A percentile compares a stretch with the other conserved stretches of the same genome.
phyloP scores from a whole-genome alignment of 2,113 vertebrate genomes.

The Acinonyx jubatus region DNA sequence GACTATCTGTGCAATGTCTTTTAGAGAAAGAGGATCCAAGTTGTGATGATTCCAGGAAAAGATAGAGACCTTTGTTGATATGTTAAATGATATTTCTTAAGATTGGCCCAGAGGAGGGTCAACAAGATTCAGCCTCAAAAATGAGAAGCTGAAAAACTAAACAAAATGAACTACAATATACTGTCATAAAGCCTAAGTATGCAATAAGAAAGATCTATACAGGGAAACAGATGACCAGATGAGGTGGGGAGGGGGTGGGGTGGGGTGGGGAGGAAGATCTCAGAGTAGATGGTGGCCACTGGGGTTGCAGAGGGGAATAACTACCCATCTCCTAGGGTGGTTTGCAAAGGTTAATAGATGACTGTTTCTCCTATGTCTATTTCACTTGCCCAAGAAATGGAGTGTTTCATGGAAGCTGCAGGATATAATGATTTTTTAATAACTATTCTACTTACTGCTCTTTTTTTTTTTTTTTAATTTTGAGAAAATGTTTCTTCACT shows the following conservation, averaged over 20 bases:
- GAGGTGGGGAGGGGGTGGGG: not conserved
- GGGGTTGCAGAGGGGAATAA: no score
- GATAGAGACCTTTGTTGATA: not conserved
- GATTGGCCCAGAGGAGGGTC: not conserved
- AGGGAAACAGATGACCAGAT: not conserved
- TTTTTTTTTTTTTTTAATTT: no score
- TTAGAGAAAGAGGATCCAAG: not conserved
- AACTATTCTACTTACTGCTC: not conserved
- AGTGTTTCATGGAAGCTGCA: not conserved
- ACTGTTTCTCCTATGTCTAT: not conserved
- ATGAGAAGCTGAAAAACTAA: not conserved
- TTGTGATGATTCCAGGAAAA: not conserved
- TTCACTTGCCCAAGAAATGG: not conserved
- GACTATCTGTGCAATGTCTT: not conserved
- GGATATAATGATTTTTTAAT: not conserved
- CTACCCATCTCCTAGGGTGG: not conserved
- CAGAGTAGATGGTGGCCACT: not conserved
- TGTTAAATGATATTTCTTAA: not conserved
- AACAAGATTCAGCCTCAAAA: not conserved
- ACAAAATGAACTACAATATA: not conserved
- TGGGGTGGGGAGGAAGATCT: not conserved
- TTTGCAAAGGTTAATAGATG: not conserved
- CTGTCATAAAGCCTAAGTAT: not conserved
- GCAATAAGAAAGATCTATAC: not conserved
- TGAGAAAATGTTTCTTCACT: no score